Evolutionary conservation across 2,888 invertebrate genomes (phyloP).

Genomic region (Sisyra terminalis): DNA sequence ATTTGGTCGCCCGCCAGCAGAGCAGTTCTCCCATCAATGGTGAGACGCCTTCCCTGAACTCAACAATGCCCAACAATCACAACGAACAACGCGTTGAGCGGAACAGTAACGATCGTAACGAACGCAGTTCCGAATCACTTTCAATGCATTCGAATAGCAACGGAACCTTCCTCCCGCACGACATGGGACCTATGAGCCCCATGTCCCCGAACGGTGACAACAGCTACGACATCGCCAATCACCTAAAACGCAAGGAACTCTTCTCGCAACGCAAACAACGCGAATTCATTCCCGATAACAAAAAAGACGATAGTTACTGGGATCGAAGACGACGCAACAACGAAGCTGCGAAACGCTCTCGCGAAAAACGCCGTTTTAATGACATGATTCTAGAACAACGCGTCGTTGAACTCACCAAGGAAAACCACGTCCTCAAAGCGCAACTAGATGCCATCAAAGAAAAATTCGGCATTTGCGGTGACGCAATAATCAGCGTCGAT

Average conservation of each 20-base stretch:
- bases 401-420: slow-evolving; percentile 85
- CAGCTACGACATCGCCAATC: slow-evolving; percentile 32
- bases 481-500: slow-evolving; percentile 72
- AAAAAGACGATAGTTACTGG: slow-evolving; percentile 97
- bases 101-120: slow-evolving; percentile 23
- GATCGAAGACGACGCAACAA: slow-evolving; percentile 90
- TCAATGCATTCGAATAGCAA: slow-evolving; percentile 15
- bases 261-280: slow-evolving; percentile 85
- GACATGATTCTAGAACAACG: slow-evolving; percentile 93
- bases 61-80: slow-evolving; percentile 31
- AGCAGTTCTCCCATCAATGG: slow-evolving; percentile 51
- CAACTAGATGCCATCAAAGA: slow-evolving; percentile 87
- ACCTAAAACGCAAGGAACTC: slow-evolving; percentile 57
- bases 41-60: slow-evolving; percentile 44
- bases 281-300: slow-evolving; percentile 91
- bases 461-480: slow-evolving; percentile 81
- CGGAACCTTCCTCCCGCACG: slow-evolving; percentile 16
- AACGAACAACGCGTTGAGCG: slow-evolving; percentile 22
- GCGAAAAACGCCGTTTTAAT: slow-evolving; percentile 92
- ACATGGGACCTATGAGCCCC: slow-evolving; percentile 20
- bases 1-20: slow-evolving; percentile 64
- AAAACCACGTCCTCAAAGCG: slow-evolving; percentile 85
- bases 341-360: slow-evolving; percentile 89
- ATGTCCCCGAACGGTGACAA: slow-evolving; percentile 26
- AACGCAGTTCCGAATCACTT: slow-evolving; percentile 18